phyloP scores from a whole-genome alignment of 2,888 invertebrate genomes.

The Caenorhabditis zanzibari region DNA sequence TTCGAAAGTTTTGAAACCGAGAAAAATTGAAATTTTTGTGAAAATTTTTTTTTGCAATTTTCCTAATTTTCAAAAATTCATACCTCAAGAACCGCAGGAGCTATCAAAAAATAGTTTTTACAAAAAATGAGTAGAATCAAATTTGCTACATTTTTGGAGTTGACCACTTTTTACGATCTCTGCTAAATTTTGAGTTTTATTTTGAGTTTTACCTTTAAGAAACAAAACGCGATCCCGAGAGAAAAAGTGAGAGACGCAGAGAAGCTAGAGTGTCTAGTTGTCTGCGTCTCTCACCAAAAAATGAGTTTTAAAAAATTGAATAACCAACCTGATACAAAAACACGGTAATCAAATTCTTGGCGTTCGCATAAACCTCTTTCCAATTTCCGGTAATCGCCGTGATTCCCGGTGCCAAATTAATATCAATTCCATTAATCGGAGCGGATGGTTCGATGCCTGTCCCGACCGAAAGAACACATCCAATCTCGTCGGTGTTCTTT shows the following conservation, averaged over 20 bases:
- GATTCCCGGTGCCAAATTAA: constrained; percentile 48
- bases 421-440: constrained; percentile 81
- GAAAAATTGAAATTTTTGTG: too few relatives aligned
- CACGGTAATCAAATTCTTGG: constrained; percentile 90
- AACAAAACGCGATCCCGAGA: too few relatives aligned
- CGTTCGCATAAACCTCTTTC: constrained; percentile 90
- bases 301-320: background rate
- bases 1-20: background rate
- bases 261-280: too few relatives aligned
- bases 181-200: background rate
- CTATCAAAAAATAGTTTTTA: background rate
- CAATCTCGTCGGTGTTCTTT: constrained; percentile 85
- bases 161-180: background rate
- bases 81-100: background rate
- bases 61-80: background rate
- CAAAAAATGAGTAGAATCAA: background rate
- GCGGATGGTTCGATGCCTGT: constrained; percentile 85
- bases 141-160: background rate
- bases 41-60: background rate
- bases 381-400: constrained; percentile 86
- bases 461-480: constrained; percentile 90
- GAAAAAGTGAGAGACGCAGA: too few relatives aligned
- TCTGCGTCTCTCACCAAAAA: too few relatives aligned
- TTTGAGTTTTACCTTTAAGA: too few relatives aligned
- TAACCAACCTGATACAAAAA: constrained; percentile 89